Percentiles rank a stretch among this genome's conserved stretches.
Evolutionary conservation across 2,888 invertebrate genomes (phyloP).

Genomic region (Drosophila yooni): DNA sequence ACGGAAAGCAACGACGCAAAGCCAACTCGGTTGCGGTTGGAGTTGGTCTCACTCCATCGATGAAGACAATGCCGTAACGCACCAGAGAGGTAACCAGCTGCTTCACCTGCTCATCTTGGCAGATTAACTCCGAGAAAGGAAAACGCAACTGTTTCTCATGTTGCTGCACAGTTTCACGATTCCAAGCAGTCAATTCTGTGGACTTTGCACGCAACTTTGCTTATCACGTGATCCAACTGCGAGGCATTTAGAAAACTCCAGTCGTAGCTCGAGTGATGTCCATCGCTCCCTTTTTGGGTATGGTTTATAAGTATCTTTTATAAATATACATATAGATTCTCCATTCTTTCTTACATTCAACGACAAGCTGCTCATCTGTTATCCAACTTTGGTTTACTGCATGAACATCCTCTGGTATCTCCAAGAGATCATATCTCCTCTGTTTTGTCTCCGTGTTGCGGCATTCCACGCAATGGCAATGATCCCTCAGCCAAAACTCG

Average conservation of each 20-base stretch:
- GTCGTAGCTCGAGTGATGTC: constrained; percentile 56
- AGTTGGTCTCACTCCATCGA: constrained; percentile 83
- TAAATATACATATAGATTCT: not conserved
- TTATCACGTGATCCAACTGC: constrained; percentile 70
- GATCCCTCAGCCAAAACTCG: constrained; percentile 84
- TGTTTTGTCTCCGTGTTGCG: constrained; percentile 87
- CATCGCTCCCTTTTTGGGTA: constrained; percentile 52
- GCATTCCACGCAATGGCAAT: constrained; percentile 87
- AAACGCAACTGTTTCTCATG: constrained; percentile 82
- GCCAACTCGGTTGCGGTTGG: constrained; percentile 85
- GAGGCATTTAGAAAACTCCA: constrained; percentile 50
- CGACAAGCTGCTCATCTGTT: constrained; percentile 61
- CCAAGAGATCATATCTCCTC: constrained; percentile 87
- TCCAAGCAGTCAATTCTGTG: constrained; percentile 86
- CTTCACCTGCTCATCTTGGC: constrained; percentile 83
- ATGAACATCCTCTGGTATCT: constrained; percentile 86
- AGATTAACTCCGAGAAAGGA: constrained; percentile 85
- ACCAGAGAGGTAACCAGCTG: constrained; percentile 85
- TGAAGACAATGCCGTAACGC: constrained; percentile 83
- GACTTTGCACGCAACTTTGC: constrained; percentile 46
- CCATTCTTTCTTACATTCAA: constrained; percentile 86
- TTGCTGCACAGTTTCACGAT: constrained; percentile 84
- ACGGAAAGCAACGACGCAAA: constrained; percentile 86
- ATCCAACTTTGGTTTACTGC: constrained; percentile 82
- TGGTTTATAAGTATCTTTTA: not conserved